Base-by-base conservation (phyloP, 2,888 invertebrate genomes). In the Stictocephala bisonia region DNA sequence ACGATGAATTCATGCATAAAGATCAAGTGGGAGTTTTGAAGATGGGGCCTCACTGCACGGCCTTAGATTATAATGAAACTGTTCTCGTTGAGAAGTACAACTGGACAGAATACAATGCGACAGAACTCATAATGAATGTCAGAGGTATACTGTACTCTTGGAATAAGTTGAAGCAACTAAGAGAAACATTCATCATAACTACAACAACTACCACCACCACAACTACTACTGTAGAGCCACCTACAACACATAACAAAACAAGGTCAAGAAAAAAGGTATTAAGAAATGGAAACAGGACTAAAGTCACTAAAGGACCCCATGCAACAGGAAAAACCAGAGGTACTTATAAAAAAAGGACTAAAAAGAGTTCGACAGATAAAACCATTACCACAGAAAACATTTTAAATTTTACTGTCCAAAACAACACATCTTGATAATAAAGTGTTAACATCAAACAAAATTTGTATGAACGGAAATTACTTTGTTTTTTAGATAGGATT, bases 1-100 rank as follows among this genome's bases (percentile, higher is more conserved):
- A 60, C 40, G 60, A 60, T 24, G 60, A 60, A 22, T 60, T 60
- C 22, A 60, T 60, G 60, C 60, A 60, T 13, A 60, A 40, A 60
- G 60, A 60, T 22, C 60, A 60, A 40, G 22, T 15, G 22, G 15
- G 11, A 6, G 29, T 60, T 18, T n/a, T 60, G 18, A 60, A 60
- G 29, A 18, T 27, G 1, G 60, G 15, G 9, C 60, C 60, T 1
- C 60, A 60, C 22, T 60, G 60, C 15, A 15, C 31, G 40, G 60
- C 40, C 2, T 20, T 60, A 3, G 60, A 60, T 22, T 35, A 35
- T 20, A 60, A 60, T 22, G 40, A 60, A n/a, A 60, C 60, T 1
- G 22, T 20, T 2, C 31, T 60, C 3, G 60, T 60, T 3, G 40
- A 35, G n/a, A 35, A 60, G n/a, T 60, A 60, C 40, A 60, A 60